phyloP scores from a whole-genome alignment of 2,888 invertebrate genomes.

The Nowickia ferox region DNA sequence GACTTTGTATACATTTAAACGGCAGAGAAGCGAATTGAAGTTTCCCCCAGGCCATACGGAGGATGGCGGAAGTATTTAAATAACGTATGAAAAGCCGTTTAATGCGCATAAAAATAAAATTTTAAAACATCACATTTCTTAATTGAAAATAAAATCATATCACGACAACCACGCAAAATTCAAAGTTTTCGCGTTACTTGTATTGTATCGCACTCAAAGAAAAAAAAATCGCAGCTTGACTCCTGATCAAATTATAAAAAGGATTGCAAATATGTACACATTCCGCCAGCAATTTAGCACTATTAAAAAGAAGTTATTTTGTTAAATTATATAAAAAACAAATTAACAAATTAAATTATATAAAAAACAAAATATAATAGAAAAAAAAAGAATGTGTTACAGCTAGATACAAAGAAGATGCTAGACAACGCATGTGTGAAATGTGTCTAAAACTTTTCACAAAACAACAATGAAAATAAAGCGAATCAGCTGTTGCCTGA shows the following conservation, averaged over 20 bases:
- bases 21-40: constrained; percentile 13
- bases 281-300: no score
- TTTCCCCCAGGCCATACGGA: constrained; percentile 20
- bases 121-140: neutral
- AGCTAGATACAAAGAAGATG: no score
- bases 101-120: constrained; percentile 14
- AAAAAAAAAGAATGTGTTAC: no score
- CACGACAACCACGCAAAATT: constrained; percentile 42
- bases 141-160: constrained; percentile 33
- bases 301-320: no score
- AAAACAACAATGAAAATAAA: no score
- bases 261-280: neutral
- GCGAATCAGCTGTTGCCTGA: no score
- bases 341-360: no score
- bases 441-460: no score
- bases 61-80: constrained; percentile 33
- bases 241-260: constrained; percentile 16
- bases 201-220: neutral
- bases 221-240: neutral
- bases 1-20: constrained; percentile 52
- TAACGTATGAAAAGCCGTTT: neutral
- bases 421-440: no score
- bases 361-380: no score
- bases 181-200: neutral
- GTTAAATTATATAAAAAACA: no score